These are phyloP conservation scores for Eleutherodactylus coqui DNA, from an alignment of 2,797 vertebrate species.

Conservation along the genomic window DNA sequence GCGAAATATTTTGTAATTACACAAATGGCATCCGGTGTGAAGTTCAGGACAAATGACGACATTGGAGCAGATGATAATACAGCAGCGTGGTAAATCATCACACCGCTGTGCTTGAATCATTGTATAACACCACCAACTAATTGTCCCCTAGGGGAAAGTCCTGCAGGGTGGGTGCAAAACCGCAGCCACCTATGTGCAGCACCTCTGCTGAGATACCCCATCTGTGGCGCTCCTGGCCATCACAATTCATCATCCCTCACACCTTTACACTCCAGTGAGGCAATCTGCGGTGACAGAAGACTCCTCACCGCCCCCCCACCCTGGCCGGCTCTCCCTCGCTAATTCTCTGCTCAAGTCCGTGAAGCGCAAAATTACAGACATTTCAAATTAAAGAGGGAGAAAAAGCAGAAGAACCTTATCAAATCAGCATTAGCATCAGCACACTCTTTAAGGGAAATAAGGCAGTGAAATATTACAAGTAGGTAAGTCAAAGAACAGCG, in stretches of 20 bases:
- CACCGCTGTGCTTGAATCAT: neutral
- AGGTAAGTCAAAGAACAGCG: neutral
- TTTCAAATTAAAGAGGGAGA: constrained; percentile 73
- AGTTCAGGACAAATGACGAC: neutral
- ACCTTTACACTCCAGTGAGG: constrained; percentile 68
- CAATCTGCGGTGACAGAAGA: constrained; percentile 69
- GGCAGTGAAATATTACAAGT: constrained; percentile 70
- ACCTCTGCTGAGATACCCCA: constrained; percentile 49
- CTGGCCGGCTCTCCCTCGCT: constrained; percentile 64
- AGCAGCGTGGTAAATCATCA: neutral
- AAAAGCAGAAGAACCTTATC: constrained; percentile 73
- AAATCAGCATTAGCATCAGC: constrained; percentile 77
- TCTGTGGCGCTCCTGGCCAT: neutral
- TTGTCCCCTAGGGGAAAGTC: neutral
- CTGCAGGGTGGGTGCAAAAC: neutral
- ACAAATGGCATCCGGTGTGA: constrained; percentile 6
- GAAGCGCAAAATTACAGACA: constrained; percentile 77
- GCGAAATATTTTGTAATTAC: constrained; percentile 20
- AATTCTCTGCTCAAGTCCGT: constrained; percentile 74
- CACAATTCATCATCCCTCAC: constrained; percentile 64
- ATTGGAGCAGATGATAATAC: neutral
- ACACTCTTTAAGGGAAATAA: constrained; percentile 68
- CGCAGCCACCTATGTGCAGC: constrained; percentile 39
- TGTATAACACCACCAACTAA: neutral
- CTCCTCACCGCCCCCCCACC: constrained; percentile 59